A percentile compares a stretch with the other conserved stretches of the same genome.
Conservation (phyloP, 37 sponge, comb jelly and placozoan species). For the Spongilla lacustris region DNA sequence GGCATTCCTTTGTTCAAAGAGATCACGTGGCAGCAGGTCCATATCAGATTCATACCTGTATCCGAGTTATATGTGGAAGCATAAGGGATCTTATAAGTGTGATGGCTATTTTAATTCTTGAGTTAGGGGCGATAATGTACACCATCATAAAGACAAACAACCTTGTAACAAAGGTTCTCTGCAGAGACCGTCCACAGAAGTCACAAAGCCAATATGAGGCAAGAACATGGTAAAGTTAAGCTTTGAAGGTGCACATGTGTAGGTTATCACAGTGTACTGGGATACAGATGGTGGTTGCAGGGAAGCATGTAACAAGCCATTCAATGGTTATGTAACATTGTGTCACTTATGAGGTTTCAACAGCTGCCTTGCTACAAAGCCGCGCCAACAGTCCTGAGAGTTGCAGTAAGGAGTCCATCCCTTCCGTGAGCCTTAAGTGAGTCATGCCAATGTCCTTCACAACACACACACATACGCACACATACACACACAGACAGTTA, state of each 20-base stretch:
- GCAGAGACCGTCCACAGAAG: too few species aligned
- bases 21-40: neutral
- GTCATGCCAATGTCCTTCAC: conserved; percentile 94
- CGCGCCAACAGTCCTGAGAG: conserved; percentile 92
- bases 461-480: neutral
- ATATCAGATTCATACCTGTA: neutral
- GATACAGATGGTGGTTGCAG: too few species aligned
- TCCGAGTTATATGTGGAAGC: too few species aligned
- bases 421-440: conserved; percentile 90
- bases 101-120: too few species aligned
- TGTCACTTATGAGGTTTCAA: neutral
- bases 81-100: too few species aligned
- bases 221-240: too few species aligned
- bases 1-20: neutral
- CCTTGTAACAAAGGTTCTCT: too few species aligned
- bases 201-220: too few species aligned
- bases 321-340: neutral
- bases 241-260: too few species aligned
- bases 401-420: conserved; percentile 92
- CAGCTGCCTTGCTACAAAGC: conserved; percentile 71
- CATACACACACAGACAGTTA: neutral
- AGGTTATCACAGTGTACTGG: too few species aligned
- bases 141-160: too few species aligned
- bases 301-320: neutral
- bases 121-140: too few species aligned